Base-by-base conservation (phyloP, 1,140 invertebrate species). In the Hypothenemus hampei region DNA sequence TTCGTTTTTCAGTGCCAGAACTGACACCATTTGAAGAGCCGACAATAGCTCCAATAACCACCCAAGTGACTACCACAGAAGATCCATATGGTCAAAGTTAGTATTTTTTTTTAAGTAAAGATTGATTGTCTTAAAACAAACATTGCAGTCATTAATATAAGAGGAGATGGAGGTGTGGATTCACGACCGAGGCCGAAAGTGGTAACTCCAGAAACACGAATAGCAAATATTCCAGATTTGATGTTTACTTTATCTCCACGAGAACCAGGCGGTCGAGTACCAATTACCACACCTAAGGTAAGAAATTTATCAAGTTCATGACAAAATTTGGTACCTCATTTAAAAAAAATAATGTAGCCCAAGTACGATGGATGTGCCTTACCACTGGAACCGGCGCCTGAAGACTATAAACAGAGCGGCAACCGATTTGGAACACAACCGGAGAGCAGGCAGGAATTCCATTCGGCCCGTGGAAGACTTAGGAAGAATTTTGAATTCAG, bases 401-500 rank as follows among this genome's bases (percentile, higher is more conserved):
- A 65, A 37, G 57, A 53, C 29, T 20, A 55, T 3, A 53, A 59
- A 39, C 15, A 40, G 8, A 59, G 52, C 26, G 58, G 62, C 4
- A 50, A 55, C 4, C 29, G 60, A 39, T 64, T 64, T 29, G 60
- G 61, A 8, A 39, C 60, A 1, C 59, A 64, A 19, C 73, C 76
- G 20, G 79, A 85, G 63, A 92, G 89, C 59, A 78, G 86, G 62
- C 72, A 89, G 33, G 87, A 91, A 69, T 89, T 84, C 59, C 71
- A 72, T 5, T 76, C 75, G 4, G 60, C 85, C 8, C 77, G 81
- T 3, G 79, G 77, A 1, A 77, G 79, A 37, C 76, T 84, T 36
- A 78, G 78, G 23, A 80, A 82, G 19, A 76, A 79, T 7, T 87
- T 83, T 64, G 83, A 86, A 40, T 85, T 96, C 59, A 82, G 83